Percentiles rank a stretch among this genome's conserved stretches.
These are phyloP conservation scores for Pteria penguin DNA, from an alignment of 2,888 invertebrate genomes.

Conservation along the genomic window DNA sequence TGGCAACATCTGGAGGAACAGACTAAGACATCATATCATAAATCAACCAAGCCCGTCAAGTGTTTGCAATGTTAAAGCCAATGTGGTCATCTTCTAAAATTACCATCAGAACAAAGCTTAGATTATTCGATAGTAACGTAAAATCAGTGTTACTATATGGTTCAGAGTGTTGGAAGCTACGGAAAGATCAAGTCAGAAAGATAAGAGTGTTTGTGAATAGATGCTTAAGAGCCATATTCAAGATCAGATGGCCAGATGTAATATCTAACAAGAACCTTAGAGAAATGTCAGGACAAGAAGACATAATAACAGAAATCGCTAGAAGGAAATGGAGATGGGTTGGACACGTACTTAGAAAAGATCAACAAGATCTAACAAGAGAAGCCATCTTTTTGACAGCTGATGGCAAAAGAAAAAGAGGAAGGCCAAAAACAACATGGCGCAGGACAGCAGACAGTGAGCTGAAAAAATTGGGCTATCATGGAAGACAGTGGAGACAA, in stretches of 20 bases:
- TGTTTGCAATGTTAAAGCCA: too few species aligned
- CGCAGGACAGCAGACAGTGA: not conserved
- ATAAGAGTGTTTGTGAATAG: not conserved
- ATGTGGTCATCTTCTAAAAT: too few species aligned
- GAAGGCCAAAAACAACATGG: too few species aligned
- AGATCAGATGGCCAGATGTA: too few species aligned
- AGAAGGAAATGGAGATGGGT: too few species aligned
- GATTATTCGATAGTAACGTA: not conserved
- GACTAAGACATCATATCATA: too few species aligned
- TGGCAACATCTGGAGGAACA: not conserved
- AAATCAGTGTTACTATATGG: too few species aligned
- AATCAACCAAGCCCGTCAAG: not conserved
- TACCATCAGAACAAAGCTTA: not conserved
- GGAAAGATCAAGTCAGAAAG: not conserved
- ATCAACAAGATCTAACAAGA: not conserved
- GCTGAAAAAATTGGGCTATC: not conserved
- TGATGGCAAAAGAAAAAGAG: not conserved
- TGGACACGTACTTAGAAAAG: not conserved
- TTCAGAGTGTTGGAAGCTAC: too few species aligned
- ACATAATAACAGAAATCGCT: too few species aligned
- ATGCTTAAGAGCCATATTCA: not conserved
- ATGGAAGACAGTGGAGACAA: not conserved
- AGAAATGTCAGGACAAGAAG: not conserved
- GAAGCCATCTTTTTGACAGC: not conserved
- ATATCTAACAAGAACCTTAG: not conserved